These are phyloP conservation scores for Cardinalis cardinalis DNA, from an alignment of 2,113 vertebrate genomes.

Conservation along the genomic window DNA sequence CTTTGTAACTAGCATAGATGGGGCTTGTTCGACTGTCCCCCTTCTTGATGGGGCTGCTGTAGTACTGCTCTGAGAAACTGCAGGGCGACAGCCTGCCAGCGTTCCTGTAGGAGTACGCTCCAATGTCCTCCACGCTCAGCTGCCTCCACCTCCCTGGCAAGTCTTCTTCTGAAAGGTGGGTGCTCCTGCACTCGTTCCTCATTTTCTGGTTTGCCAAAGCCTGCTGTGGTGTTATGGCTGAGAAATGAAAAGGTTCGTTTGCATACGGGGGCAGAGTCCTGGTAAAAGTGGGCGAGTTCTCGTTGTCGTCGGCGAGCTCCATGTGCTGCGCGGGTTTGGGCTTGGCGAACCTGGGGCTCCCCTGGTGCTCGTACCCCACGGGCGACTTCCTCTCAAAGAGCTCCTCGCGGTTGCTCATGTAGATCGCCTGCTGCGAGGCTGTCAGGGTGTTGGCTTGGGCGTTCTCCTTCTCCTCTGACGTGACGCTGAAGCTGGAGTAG, in stretches of 20 bases:
- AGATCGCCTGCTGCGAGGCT: constrained; percentile 88
- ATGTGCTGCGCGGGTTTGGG: constrained; percentile 81
- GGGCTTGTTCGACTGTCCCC: constrained; percentile 78
- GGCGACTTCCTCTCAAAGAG: constrained; percentile 81
- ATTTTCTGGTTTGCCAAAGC: constrained; percentile 78
- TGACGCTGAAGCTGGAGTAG: constrained; percentile 91
- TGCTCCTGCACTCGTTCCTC: constrained; percentile 81
- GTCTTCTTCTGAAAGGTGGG: constrained; percentile 78
- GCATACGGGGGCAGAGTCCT: constrained; percentile 83
- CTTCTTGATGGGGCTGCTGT: constrained; percentile 77
- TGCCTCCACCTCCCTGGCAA: constrained; percentile 83
- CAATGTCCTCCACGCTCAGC: constrained; percentile 88
- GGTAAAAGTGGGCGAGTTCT: constrained; percentile 73
- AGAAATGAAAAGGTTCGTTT: constrained; percentile 84
- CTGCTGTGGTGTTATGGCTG: constrained; percentile 79
- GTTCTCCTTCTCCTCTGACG: constrained; percentile 87
- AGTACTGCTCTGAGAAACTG: constrained; percentile 86
- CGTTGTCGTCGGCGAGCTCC: constrained; percentile 76
- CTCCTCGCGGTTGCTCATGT: constrained; percentile 83
- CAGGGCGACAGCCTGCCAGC: constrained; percentile 79
- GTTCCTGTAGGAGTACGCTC: constrained; percentile 80
- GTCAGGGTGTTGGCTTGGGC: constrained; percentile 84
- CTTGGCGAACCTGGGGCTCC: constrained; percentile 78
- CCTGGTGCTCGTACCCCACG: constrained; percentile 76
- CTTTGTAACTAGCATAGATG: constrained; percentile 81